These are phyloP conservation scores for Scylla paramamosain DNA, from an alignment of 1,140 invertebrate genomes.

Conservation along the genomic window DNA sequence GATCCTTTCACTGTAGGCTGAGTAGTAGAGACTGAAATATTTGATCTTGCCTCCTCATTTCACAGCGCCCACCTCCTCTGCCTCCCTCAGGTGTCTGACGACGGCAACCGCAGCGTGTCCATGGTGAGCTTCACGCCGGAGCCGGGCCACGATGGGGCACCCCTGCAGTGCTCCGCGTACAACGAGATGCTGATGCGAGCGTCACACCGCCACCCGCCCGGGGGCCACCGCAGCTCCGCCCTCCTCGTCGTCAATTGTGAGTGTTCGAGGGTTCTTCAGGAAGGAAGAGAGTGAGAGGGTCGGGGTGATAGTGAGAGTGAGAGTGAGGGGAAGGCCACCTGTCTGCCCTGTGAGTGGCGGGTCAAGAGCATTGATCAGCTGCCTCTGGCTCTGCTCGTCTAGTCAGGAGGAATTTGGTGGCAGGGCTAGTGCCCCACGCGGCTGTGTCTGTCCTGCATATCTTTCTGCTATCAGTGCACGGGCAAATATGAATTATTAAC, in stretches of 20 bases:
- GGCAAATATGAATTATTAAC: too few species aligned
- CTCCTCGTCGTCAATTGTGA: conserved; percentile 57
- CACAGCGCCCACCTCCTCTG: background rate
- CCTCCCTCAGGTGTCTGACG: conserved; percentile 45
- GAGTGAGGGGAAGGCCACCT: background rate
- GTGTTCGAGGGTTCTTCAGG: background rate
- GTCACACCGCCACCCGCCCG: conserved; percentile 1
- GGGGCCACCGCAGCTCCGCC: conserved; percentile 7
- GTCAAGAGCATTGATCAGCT: background rate
- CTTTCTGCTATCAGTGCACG: too few species aligned
- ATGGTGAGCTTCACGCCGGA: conserved; percentile 56
- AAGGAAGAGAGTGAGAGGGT: background rate
- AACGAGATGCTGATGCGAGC: conserved; percentile 32
- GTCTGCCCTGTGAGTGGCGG: background rate
- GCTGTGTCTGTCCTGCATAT: too few species aligned
- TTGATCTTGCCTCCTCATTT: too few species aligned
- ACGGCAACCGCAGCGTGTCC: conserved; percentile 62
- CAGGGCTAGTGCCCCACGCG: too few species aligned
- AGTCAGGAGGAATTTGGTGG: background rate
- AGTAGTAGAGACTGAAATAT: too few species aligned
- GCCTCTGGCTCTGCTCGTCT: background rate
- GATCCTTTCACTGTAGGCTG: too few species aligned
- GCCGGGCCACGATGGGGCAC: conserved; percentile 17
- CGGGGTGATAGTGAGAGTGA: background rate
- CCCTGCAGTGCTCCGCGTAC: conserved; percentile 48